These are phyloP conservation scores for Coendou prehensilis DNA, from an alignment of 2,797 vertebrate species.

Conservation along the genomic window DNA sequence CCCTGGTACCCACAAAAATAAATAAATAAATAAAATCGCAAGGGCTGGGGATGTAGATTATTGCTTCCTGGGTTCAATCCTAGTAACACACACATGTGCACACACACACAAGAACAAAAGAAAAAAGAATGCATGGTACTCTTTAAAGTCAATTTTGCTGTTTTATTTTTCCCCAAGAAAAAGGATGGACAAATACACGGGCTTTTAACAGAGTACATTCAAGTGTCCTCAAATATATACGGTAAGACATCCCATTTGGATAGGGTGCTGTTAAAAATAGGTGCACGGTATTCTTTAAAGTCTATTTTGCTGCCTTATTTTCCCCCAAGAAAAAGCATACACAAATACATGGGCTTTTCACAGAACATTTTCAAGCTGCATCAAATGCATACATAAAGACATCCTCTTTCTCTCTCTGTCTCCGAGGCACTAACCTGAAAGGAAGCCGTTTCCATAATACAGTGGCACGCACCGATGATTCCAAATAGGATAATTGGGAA, in stretches of 20 bases:
- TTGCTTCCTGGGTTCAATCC: background rate
- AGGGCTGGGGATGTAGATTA: background rate
- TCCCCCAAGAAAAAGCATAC: background rate
- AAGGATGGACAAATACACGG: background rate
- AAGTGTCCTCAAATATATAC: background rate
- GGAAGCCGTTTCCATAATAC: conserved; percentile 26
- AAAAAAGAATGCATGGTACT: background rate
- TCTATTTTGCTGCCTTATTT: background rate
- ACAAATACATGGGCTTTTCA: background rate
- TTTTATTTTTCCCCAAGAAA: background rate
- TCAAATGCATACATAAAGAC: background rate
- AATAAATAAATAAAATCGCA: background rate
- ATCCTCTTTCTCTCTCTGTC: background rate
- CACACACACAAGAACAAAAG: background rate
- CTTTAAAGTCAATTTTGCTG: background rate
- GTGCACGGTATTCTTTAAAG: background rate
- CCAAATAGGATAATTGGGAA: conserved; percentile 41
- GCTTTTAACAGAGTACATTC: background rate
- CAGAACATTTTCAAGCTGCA: background rate
- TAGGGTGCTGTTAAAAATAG: conserved; percentile 12
- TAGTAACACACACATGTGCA: background rate
- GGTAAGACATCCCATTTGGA: background rate
- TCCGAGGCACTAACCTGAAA: conserved; percentile 45
- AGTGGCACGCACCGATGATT: conserved; percentile 30
- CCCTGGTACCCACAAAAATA: too few species aligned